Conservation (phyloP, 2,888 invertebrate species). For the Callosobruchus maculatus region DNA sequence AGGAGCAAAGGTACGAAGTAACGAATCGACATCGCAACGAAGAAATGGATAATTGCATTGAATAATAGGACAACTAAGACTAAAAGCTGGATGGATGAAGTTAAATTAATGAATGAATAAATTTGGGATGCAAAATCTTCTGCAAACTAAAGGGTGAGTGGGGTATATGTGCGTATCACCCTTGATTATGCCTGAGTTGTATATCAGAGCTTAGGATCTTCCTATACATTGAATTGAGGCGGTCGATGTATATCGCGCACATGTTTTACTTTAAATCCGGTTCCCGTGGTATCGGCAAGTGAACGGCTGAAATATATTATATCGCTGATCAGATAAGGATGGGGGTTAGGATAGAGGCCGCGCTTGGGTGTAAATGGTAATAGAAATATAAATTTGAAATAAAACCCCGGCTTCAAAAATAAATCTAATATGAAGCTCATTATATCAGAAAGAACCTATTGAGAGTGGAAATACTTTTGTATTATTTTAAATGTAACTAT, state of each 20-base stretch:
- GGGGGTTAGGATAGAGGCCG: not conserved
- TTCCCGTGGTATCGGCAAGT: not conserved
- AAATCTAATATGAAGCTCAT: no score
- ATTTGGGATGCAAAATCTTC: not conserved
- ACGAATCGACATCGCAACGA: no score
- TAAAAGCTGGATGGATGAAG: no score
- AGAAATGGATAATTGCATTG: no score
- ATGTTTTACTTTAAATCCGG: not conserved
- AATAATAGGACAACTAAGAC: no score
- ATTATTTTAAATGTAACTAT: no score
- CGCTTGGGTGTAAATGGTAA: not conserved
- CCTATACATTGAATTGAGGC: not conserved
- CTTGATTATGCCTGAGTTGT: not conserved
- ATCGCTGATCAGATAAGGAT: not conserved
- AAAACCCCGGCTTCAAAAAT: no score
- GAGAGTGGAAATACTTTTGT: no score
- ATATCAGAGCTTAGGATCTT: not conserved
- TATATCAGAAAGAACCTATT: no score
- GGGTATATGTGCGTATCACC: not conserved
- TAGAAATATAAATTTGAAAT: not conserved
- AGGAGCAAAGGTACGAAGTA: no score
- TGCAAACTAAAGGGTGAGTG: not conserved
- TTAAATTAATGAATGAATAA: not conserved
- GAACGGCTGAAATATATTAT: not conserved
- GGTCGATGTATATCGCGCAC: not conserved